Evolutionary conservation across 2,113 vertebrate genomes (phyloP).

Genomic region (Ceuthmochares aereus): DNA sequence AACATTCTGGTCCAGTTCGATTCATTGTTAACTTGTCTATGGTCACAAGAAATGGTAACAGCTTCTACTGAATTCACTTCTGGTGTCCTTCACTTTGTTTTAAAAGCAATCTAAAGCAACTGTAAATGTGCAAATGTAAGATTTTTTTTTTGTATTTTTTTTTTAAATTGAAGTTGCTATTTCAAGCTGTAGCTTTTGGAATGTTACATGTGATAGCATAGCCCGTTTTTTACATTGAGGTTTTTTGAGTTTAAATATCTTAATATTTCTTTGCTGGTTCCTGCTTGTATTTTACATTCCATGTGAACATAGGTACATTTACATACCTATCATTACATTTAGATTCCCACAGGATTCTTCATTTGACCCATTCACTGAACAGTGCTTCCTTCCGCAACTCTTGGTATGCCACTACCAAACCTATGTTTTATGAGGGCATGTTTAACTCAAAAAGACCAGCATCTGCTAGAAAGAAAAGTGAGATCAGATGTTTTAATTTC

Average conservation of each 20-base stretch:
- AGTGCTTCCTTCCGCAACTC: not conserved
- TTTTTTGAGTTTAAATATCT: not conserved
- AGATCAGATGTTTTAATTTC: not conserved
- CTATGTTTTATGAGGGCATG: not conserved
- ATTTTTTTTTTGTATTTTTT: not conserved
- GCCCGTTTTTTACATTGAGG: not conserved
- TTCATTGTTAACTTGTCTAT: not conserved
- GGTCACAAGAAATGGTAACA: not conserved
- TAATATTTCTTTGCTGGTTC: not conserved
- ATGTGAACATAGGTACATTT: not conserved
- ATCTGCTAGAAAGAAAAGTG: not conserved
- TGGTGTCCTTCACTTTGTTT: not conserved
- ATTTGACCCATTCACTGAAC: not conserved
- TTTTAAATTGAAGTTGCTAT: not conserved
- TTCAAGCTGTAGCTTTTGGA: not conserved
- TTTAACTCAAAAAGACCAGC: not conserved
- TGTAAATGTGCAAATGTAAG: not conserved
- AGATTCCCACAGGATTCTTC: not conserved
- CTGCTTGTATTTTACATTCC: not conserved
- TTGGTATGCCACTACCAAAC: not conserved
- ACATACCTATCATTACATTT: not conserved
- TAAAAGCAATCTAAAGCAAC: not conserved
- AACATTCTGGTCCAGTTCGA: fast-evolving
- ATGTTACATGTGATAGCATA: not conserved
- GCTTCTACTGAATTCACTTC: not conserved